Base-by-base conservation (phyloP, 2,113 vertebrate species). In the Chaetodon trifascialis region DNA sequence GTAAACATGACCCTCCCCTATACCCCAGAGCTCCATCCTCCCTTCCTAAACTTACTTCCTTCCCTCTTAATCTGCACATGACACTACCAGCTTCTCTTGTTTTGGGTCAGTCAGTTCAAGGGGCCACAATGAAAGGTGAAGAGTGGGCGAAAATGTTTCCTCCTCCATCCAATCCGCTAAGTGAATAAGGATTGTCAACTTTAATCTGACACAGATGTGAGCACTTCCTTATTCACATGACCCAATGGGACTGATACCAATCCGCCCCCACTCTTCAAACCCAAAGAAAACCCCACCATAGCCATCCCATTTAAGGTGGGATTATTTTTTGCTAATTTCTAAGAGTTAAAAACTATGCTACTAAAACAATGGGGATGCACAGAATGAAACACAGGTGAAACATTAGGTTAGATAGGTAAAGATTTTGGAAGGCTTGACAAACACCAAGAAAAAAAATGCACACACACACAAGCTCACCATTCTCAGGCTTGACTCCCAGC, bases 401-500 rank as follows among this genome's bases (percentile, higher is more conserved):
- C 34, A 5, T 40, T 38, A 36, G 2, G 34, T 40, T 40, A 40
- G 38, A 40, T 40, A 8, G 5, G 38, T 40, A 40, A 8, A 4
- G 19, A 7, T n/a, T 52, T 52, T 52, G 51, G 3, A 52, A 52
- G 19, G 51, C 51, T 52, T n/a, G n/a, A n/a, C n/a, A n/a, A n/a
- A n/a, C n/a, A n/a, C n/a, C n/a, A n/a, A n/a, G n/a, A n/a, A n/a
- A n/a, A n/a, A n/a, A n/a, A 40, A 7, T 44, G 8, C 2, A 46
- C 44, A 14, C 12, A 47, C 14, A 58, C 25, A 58, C 25, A 34
- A 11, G 14, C 92, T 10, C 91, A 99, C 97, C 95, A 17, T 79
- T 72, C 42, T 94, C 94, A n/a, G 94, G 92, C 90, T 91, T 94
- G 40, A 92, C 93, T 15, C 97, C 98, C 85, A 98, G 94, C 16